Evolutionary conservation across 2,888 invertebrate species (phyloP).

Genomic region (Listrodromus nycthemerus): DNA sequence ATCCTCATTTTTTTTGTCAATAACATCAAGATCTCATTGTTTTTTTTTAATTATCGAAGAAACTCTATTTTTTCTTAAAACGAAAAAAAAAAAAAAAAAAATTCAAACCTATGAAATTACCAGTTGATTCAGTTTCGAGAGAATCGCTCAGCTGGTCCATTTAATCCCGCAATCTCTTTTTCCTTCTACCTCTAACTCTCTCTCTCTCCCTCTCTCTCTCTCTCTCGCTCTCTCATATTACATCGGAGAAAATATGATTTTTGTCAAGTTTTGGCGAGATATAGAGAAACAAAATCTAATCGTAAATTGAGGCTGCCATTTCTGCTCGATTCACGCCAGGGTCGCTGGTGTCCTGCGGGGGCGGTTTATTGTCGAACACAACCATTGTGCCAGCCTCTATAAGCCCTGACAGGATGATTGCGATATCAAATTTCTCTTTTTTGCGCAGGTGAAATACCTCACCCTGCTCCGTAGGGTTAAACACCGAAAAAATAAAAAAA

Average conservation of each 20-base stretch:
- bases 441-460: constrained; percentile 77
- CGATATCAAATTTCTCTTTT: constrained; percentile 78
- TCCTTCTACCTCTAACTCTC: too few relatives aligned
- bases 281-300: neutral
- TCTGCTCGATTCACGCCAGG: constrained; percentile 38
- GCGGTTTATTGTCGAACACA: constrained; percentile 83
- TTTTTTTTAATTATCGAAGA: too few relatives aligned
- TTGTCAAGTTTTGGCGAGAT: too few relatives aligned
- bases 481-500: constrained; percentile 71
- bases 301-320: constrained; percentile 25
- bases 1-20: too few relatives aligned
- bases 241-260: too few relatives aligned
- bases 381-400: constrained; percentile 80
- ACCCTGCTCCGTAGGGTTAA: constrained; percentile 70
- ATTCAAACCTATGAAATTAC: too few relatives aligned
- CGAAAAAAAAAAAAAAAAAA: too few relatives aligned
- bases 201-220: neutral
- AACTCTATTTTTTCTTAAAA: too few relatives aligned
- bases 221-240: neutral
- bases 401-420: constrained; percentile 83
- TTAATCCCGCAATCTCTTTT: neutral
- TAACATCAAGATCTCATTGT: too few relatives aligned
- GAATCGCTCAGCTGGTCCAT: too few relatives aligned
- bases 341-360: constrained; percentile 79
- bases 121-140: too few relatives aligned